Base-by-base conservation (phyloP, 2,797 vertebrate genomes). In the Lepus townsendii region DNA sequence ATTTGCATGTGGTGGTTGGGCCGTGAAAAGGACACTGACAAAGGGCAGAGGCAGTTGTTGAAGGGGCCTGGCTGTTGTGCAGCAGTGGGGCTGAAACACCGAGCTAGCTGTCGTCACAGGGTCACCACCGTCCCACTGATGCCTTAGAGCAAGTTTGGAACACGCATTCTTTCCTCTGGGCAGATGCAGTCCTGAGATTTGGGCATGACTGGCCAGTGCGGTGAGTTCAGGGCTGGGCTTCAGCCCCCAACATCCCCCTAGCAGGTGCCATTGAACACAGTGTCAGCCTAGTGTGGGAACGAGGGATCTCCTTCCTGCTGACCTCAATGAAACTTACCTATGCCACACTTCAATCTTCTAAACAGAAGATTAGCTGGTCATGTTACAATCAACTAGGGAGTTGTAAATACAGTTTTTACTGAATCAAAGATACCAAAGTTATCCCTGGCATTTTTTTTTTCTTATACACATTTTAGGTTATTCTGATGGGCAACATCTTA, bases 161-260 rank as follows among this genome's bases (percentile, higher is more conserved):
- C 50, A 35, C n/a, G 38, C 8, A 11, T 4, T 8, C 0, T 2
- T 77, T 76, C 24, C 19, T 47, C 2, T 32, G 68, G 7, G 79
- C 2, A 4, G 65, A 24, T n/a, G 26, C 38, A 19, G 47, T 30
- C 63, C n/a, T 65, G 22, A 10, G 38, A 3, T 5, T 0, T 3
- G 3, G 4, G 10, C 8, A 2, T 7, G 54, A 11, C 22, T 47
- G 71, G 12, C 0, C 1, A 1, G 2, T 26, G 19, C 13, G 5
- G 14, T 32, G 24, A 5, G 52, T 26, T 32, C n/a, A 7, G 35
- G n/a, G 16, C 30, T 27, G 27, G 42, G 3, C 35, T 47, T 71
- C 63, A 42, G 47, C 6, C 13, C 27, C 20, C 3, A 1, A 5
- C 1, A 0, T 8, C 14, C 24, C 50, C 10, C 30, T 6, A 11